Conservation (phyloP, 2,888 invertebrate species). For the Brachypalpus laphriformis region DNA sequence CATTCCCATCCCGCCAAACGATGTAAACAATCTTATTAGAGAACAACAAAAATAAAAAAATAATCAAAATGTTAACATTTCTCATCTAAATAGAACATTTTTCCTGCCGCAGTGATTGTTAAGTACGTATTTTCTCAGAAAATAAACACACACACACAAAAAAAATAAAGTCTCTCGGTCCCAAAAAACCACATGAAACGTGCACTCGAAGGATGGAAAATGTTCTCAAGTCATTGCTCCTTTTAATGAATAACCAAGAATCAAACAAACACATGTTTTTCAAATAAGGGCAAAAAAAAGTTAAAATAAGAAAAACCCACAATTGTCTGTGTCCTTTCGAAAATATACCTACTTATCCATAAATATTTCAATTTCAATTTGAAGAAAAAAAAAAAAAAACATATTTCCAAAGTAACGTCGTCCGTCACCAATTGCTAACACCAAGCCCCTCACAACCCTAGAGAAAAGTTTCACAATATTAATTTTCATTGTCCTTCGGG, state of each 20-base stretch:
- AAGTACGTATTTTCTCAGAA: conserved; percentile 46
- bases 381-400: background rate
- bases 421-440: background rate
- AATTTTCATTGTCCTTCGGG: conserved; percentile 20
- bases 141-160: conserved; percentile 61
- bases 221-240: background rate
- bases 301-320: conserved; percentile 16
- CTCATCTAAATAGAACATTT: conserved; percentile 45
- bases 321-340: conserved; percentile 12
- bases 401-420: background rate
- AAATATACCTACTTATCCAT: conserved; percentile 8
- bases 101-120: conserved; percentile 31
- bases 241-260: background rate
- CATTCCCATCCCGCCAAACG: conserved; percentile 10
- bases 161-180: background rate
- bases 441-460: background rate
- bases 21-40: conserved; percentile 45
- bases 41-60: conserved; percentile 8
- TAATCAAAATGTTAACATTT: conserved; percentile 48
- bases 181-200: conserved; percentile 4
- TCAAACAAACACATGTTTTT: background rate
- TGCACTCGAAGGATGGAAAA: conserved; percentile 10
- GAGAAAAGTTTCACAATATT: conserved; percentile 5
- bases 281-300: background rate
- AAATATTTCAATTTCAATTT: conserved; percentile 47